Evolutionary conservation across 1,140 invertebrate species (phyloP).

Genomic region (Ceratina japonica): DNA sequence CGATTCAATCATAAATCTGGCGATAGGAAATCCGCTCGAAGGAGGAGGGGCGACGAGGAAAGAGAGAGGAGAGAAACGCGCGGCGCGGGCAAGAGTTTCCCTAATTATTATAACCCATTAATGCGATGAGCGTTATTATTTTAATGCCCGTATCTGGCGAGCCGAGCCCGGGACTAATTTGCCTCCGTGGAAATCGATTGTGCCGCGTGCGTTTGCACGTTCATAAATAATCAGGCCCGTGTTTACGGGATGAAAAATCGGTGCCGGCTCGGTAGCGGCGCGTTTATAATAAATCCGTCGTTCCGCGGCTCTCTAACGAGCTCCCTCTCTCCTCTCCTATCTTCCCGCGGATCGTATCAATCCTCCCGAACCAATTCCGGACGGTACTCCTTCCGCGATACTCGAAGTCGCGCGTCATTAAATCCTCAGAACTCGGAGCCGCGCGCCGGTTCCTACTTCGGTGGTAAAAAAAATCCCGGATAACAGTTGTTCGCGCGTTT

Average conservation of each 20-base stretch:
- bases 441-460: neutral
- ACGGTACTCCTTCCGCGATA: constrained; percentile 29
- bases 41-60: neutral
- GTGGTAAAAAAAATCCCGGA: neutral
- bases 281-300: constrained; percentile 65
- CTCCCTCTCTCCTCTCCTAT: constrained; percentile 29
- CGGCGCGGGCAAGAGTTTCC: constrained; percentile 72
- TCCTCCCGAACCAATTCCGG: constrained; percentile 9
- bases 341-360: constrained; percentile 39
- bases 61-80: constrained; percentile 28
- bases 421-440: neutral
- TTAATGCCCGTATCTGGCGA: constrained; percentile 72
- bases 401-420: neutral
- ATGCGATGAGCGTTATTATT: constrained; percentile 77
- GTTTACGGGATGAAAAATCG: constrained; percentile 71
- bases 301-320: constrained; percentile 62
- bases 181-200: constrained; percentile 74
- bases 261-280: constrained; percentile 48
- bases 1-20: constrained; percentile 25
- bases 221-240: constrained; percentile 74
- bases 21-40: neutral
- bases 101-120: constrained; percentile 78
- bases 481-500: neutral
- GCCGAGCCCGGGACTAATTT: constrained; percentile 71
- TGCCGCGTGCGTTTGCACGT: constrained; percentile 72